Conservation (phyloP, 2,888 invertebrate species). For the Sympetrum striolatum region DNA sequence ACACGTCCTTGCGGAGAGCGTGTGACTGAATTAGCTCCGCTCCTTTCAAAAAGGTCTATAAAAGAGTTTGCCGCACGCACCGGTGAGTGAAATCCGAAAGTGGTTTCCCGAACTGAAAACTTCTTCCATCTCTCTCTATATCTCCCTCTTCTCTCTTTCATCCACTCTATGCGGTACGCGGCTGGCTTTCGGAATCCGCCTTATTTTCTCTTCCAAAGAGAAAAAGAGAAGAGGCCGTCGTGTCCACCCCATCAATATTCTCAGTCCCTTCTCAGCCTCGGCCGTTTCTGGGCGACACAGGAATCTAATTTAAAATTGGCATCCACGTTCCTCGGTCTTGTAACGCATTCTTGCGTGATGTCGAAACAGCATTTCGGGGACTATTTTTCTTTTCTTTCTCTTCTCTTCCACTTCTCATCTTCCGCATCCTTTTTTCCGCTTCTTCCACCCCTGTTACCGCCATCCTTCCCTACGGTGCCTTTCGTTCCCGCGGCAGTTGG, state of each 20-base stretch:
- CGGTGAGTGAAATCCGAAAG: neutral
- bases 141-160: neutral
- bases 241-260: slow-evolving; percentile 42
- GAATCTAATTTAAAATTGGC: slow-evolving; percentile 43
- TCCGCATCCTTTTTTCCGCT: neutral
- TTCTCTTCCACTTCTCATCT: neutral
- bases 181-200: neutral
- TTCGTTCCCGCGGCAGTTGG: neutral
- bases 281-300: slow-evolving; percentile 28
- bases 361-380: slow-evolving; percentile 38
- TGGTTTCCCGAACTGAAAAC: neutral
- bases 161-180: neutral
- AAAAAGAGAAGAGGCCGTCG: neutral
- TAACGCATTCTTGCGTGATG: slow-evolving; percentile 42
- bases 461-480: neutral
- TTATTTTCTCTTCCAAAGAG: neutral
- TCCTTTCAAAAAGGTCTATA: slow-evolving; percentile 10
- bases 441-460: neutral
- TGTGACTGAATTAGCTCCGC: slow-evolving; percentile 20
- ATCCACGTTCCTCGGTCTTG: slow-evolving; percentile 42
- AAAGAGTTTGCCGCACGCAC: slow-evolving; percentile 21
- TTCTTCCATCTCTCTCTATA: neutral
- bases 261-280: slow-evolving; percentile 12
- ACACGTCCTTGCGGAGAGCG: neutral
- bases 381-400: neutral